Evolutionary conservation across 2,113 vertebrate species (phyloP).

Genomic region (Nettapus auritus): DNA sequence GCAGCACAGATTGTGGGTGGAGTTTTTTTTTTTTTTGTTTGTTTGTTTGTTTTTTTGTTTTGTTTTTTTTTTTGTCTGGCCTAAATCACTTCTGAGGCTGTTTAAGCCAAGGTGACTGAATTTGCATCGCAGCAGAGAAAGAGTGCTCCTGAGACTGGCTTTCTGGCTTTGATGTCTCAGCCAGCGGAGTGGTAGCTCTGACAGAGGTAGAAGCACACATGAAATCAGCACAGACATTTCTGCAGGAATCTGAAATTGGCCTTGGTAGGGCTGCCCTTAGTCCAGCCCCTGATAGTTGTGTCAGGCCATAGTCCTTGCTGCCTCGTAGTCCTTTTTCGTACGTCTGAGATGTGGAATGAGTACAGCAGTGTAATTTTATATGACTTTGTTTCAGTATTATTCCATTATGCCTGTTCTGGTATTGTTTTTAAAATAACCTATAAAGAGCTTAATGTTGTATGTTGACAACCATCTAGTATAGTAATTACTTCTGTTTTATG

Average conservation of each 20-base stretch:
- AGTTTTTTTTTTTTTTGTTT: too few species aligned
- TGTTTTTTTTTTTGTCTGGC: rapidly evolving
- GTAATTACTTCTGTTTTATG: neutral
- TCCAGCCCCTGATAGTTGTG: rapidly evolving
- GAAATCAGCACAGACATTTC: rapidly evolving
- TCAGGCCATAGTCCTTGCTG: neutral
- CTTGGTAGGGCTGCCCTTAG: neutral
- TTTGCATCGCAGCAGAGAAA: neutral
- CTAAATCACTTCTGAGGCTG: neutral
- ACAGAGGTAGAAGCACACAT: rapidly evolving
- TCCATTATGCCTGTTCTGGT: neutral
- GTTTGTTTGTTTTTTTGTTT: too few species aligned
- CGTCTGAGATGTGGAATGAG: neutral
- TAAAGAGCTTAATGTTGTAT: rapidly evolving
- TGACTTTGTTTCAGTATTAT: rapidly evolving
- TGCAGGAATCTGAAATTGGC: neutral
- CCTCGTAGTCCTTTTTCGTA: rapidly evolving
- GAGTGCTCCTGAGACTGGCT: rapidly evolving
- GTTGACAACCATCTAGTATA: neutral
- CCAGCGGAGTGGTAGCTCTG: neutral
- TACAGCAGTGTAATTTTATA: rapidly evolving
- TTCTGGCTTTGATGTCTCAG: rapidly evolving
- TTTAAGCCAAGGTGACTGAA: neutral
- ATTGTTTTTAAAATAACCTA: neutral
- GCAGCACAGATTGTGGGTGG: neutral